These are phyloP conservation scores for Tangara arthus DNA, from an alignment of 2,797 vertebrate species.

Conservation along the genomic window DNA sequence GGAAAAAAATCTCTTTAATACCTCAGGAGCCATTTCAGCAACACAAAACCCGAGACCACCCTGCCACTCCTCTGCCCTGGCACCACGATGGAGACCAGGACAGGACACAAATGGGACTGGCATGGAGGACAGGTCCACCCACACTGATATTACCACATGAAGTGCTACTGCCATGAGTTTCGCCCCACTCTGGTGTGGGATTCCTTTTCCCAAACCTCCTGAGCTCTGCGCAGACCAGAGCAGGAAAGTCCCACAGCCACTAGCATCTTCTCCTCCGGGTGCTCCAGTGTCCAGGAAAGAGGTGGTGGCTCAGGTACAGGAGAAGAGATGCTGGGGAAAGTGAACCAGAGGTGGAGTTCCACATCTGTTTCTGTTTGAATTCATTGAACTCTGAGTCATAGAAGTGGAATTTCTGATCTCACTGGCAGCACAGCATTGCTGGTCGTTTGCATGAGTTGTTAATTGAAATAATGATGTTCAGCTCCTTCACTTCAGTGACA, in stretches of 20 bases:
- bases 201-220: neutral
- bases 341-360: neutral
- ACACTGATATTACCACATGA: neutral
- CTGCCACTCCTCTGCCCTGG: neutral
- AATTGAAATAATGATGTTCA: neutral
- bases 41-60: neutral
- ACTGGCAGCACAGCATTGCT: neutral
- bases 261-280: rapidly evolving
- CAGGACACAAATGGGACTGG: neutral
- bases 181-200: neutral
- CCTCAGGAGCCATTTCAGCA: too few relatives aligned
- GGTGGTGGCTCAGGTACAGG: neutral
- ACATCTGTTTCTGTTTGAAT: neutral
- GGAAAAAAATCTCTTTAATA: too few relatives aligned
- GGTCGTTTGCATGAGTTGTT: neutral
- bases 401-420: neutral
- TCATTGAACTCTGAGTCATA: rapidly evolving
- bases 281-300: neutral
- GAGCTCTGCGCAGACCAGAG: neutral
- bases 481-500: neutral
- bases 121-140: neutral
- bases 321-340: neutral
- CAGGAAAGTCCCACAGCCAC: neutral
- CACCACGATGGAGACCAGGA: neutral
- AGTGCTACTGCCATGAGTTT: neutral